Percentiles rank a stretch among this genome's conserved stretches.
phyloP scores from a whole-genome alignment of 2,797 vertebrate species.

The Phataginus tricuspis region DNA sequence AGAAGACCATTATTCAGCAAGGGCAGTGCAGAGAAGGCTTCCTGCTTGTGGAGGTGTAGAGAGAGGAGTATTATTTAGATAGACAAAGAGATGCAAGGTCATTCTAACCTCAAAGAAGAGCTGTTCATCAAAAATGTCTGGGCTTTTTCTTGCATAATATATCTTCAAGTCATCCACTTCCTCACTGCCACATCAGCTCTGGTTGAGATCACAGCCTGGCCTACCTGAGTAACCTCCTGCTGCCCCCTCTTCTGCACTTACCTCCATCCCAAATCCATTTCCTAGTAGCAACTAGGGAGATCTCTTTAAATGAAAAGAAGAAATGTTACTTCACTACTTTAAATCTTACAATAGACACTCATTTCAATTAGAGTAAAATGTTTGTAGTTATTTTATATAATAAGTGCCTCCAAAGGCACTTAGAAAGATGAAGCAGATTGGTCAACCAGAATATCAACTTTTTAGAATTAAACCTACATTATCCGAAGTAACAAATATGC shows the following conservation, averaged over 20 bases:
- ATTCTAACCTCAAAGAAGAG: background rate
- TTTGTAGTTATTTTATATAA: background rate
- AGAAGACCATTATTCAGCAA: background rate
- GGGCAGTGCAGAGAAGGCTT: accelerated
- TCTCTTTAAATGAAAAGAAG: background rate
- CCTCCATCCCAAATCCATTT: background rate
- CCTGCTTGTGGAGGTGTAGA: background rate
- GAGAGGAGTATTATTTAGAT: too few relatives aligned
- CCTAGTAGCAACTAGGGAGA: background rate
- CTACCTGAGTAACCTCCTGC: background rate
- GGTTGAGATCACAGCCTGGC: background rate
- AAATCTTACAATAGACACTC: background rate
- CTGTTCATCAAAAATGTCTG: background rate
- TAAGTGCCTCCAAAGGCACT: background rate
- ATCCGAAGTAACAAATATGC: background rate
- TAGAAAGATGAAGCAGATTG: background rate
- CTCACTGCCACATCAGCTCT: accelerated
- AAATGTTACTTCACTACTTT: background rate
- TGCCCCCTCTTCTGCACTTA: background rate
- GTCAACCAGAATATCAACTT: background rate
- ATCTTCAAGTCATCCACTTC: background rate
- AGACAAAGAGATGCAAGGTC: background rate
- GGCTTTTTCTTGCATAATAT: background rate
- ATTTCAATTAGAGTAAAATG: background rate
- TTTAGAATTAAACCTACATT: background rate